These are phyloP conservation scores for Drosophila pallidifrons DNA, from an alignment of 1,140 invertebrate species.

Conservation along the genomic window DNA sequence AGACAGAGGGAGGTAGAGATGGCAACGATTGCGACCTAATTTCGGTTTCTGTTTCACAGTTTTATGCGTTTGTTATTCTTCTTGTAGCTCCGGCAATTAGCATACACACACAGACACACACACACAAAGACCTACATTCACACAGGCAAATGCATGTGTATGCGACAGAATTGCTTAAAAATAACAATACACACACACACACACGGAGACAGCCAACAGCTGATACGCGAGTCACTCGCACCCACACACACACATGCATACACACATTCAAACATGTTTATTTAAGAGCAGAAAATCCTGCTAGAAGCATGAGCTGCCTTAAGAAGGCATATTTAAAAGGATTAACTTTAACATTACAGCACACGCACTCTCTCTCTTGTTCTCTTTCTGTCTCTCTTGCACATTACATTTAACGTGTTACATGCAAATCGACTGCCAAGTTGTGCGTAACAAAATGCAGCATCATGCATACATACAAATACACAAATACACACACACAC, in stretches of 20 bases:
- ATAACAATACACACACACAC: conserved; percentile 24
- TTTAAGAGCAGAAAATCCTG: conserved; percentile 21
- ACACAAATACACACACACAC: conserved; percentile 21
- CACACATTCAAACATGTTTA: not conserved
- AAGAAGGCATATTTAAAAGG: conserved; percentile 33
- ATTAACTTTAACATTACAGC: conserved; percentile 29
- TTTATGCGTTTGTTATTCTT: conserved; percentile 28
- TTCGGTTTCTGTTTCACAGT: conserved; percentile 57
- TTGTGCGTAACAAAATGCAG: conserved; percentile 75
- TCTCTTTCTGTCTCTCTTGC: no score
- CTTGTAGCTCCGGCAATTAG: conserved; percentile 38
- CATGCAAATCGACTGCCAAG: conserved; percentile 50
- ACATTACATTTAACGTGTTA: conserved; percentile 16
- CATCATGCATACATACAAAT: conserved; percentile 42
- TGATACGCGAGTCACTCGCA: conserved; percentile 61
- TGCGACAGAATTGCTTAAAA: conserved; percentile 30
- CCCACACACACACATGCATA: conserved; percentile 17
- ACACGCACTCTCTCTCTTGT: not conserved
- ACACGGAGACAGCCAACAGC: conserved; percentile 46
- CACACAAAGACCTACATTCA: conserved; percentile 1
- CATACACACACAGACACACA: conserved; percentile 25
- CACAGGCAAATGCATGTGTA: not conserved
- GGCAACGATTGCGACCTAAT: conserved; percentile 62
- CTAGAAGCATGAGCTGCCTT: conserved; percentile 8
- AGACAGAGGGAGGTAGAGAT: not conserved